Base-by-base conservation (phyloP, 1,140 invertebrate genomes). In the Lepidurus apus region DNA sequence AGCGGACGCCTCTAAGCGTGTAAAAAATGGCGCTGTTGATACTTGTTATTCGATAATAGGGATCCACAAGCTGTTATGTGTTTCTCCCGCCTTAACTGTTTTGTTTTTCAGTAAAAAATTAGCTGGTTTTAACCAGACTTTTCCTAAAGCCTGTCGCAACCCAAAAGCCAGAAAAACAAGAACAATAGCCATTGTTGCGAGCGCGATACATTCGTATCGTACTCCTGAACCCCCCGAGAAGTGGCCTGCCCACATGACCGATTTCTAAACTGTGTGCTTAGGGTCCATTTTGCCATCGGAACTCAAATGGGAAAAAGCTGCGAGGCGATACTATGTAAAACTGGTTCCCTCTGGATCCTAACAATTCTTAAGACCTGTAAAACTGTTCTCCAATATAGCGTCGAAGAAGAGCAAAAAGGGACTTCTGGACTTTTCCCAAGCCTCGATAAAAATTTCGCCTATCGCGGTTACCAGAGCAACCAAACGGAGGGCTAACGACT, bases 291-390 rank as follows among this genome's bases (percentile, higher is more conserved):
- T 65, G 53, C 4, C 53, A 65, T 17, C 53, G 21, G 21, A 21
- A 21, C 17, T 13, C 17, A n/a, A 13, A 21, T n/a, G 6, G 53
- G 53, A 21, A 17, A 65, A 65, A 65, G 17, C 53, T 65, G 53
- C 17, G 21, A 65, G 53, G 13, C 13, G 17, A 13, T 7, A 65
- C 53, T 13, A 34, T 17, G 13, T 21, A 65, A 47, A 65, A 65
- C 53, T 65, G 53, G 53, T 65, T 65, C 17, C 53, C 53, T 65
- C 53, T 65, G 53, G 53, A 13, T 65, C 13, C 53, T 65, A 65
- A 65, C 53, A 65, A 65, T 17, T 7, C 13, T 0, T 0, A 65
- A 34, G 34, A 17, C 53, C 53, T 21, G 13, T 65, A 21, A n/a
- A 65, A 65, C 53, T 65, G 5, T 21, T 65, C 53, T 65, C 53